Percentiles rank a stretch among this genome's conserved stretches.
Evolutionary conservation across 2,113 vertebrate genomes (phyloP).

Genomic region (Castor canadensis): DNA sequence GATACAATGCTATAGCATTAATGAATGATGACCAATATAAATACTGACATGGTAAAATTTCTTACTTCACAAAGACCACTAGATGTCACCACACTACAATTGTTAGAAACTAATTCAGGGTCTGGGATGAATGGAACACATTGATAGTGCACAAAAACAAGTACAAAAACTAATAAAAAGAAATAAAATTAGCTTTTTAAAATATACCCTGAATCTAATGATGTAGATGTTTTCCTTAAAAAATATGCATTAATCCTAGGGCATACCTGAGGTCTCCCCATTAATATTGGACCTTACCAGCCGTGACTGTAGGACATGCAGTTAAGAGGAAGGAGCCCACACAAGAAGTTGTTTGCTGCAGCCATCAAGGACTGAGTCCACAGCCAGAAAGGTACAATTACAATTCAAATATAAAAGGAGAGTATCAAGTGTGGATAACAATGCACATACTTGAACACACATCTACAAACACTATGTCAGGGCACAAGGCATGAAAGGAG

Average conservation of each 20-base stretch:
- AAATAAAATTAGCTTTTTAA: neutral
- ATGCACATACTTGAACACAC: neutral
- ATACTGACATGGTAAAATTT: rapidly evolving
- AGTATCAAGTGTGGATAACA: neutral
- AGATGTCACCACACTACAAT: slow-evolving; percentile 80
- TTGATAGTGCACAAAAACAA: neutral
- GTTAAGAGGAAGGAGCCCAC: rapidly evolving
- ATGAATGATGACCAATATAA: neutral
- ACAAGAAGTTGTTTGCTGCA: rapidly evolving
- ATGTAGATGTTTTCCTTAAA: neutral
- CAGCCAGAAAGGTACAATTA: rapidly evolving
- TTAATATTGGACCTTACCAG: neutral
- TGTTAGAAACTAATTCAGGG: neutral
- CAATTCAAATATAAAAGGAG: neutral
- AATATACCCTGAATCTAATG: neutral
- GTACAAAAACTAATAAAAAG: neutral
- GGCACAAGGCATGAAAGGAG: neutral
- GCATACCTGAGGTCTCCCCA: neutral
- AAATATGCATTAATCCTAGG: neutral
- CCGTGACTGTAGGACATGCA: rapidly evolving
- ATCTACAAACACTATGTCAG: neutral
- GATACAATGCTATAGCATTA: neutral
- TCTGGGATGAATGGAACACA: neutral
- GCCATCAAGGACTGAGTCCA: rapidly evolving
- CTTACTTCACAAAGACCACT: no score